A percentile compares a stretch with the other conserved stretches of the same genome.
phyloP scores from a whole-genome alignment of 2,888 invertebrate genomes.

The Torymus auratus region DNA sequence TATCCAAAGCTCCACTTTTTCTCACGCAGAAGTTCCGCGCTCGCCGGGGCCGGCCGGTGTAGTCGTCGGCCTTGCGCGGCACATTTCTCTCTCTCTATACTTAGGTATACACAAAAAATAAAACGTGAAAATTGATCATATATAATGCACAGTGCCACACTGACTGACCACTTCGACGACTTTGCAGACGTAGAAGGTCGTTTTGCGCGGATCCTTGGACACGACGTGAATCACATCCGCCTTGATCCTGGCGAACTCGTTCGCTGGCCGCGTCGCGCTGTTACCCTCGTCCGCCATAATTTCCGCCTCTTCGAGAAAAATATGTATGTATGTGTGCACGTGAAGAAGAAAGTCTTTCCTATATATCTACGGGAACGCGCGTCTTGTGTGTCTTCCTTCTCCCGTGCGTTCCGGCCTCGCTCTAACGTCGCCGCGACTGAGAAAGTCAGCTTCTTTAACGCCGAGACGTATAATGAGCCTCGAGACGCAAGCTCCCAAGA shows the following conservation, averaged over 20 bases:
- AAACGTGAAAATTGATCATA: no score
- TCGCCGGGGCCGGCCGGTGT: no score
- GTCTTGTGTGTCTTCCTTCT: no score
- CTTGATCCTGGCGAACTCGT: slow-evolving; percentile 39
- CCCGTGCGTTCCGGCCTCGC: no score
- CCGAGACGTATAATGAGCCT: slow-evolving; percentile 31
- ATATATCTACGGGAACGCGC: no score
- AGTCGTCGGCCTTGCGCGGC: no score
- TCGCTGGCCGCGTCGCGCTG: slow-evolving; percentile 1
- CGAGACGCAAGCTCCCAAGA: slow-evolving; percentile 27
- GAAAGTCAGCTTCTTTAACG: not conserved
- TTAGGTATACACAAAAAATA: no score
- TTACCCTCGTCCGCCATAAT: slow-evolving; percentile 51
- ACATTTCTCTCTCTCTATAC: no score
- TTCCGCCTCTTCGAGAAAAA: not conserved
- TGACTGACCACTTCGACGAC: slow-evolving; percentile 83
- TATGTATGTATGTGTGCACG: no score
- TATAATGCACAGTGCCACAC: slow-evolving; percentile 63
- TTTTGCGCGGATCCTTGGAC: slow-evolving; percentile 48
- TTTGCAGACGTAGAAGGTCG: slow-evolving; percentile 73
- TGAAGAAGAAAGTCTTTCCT: no score
- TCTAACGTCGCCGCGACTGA: slow-evolving; percentile 12
- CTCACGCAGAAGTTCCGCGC: no score
- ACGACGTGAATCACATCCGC: slow-evolving; percentile 34
- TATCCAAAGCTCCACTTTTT: no score